A percentile compares a stretch with the other conserved stretches of the same genome.
Evolutionary conservation across 2,888 invertebrate species (phyloP).

Genomic region (Drosophila seclusa): DNA sequence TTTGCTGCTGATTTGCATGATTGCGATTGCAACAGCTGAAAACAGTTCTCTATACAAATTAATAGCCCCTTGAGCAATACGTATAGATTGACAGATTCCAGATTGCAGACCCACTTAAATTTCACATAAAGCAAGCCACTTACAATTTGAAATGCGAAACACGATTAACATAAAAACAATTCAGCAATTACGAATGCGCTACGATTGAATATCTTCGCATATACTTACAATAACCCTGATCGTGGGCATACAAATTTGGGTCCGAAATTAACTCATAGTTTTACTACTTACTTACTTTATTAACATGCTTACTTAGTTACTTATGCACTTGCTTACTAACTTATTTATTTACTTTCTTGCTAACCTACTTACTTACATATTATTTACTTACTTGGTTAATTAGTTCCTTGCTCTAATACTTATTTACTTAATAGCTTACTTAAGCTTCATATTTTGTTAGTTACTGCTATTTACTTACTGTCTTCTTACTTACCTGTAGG

Average conservation of each 20-base stretch:
- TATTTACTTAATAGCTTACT: neutral
- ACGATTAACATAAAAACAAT: conserved; percentile 1
- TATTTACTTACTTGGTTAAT: neutral
- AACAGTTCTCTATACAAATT: conserved; percentile 4
- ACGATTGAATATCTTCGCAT: neutral
- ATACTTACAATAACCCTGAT: neutral
- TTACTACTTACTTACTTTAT: neutral
- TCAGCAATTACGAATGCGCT: neutral
- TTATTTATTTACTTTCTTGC: neutral
- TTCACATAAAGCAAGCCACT: neutral
- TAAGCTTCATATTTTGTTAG: neutral
- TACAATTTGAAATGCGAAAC: conserved; percentile 3
- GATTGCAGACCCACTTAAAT: neutral
- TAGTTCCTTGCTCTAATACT: neutral
- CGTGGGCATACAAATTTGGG: neutral
- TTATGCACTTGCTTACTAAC: neutral
- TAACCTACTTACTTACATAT: neutral
- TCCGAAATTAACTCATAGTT: neutral
- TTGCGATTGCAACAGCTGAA: conserved; percentile 25
- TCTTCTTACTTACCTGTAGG: neutral
- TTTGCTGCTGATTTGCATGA: conserved; percentile 9
- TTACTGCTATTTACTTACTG: neutral
- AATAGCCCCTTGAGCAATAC: conserved; percentile 8
- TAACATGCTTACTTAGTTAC: neutral
- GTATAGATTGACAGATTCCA: neutral